Percentiles rank a stretch among this genome's conserved stretches.
Evolutionary conservation across 2,797 vertebrate genomes (phyloP).

Genomic region (Microcaecilia unicolor): DNA sequence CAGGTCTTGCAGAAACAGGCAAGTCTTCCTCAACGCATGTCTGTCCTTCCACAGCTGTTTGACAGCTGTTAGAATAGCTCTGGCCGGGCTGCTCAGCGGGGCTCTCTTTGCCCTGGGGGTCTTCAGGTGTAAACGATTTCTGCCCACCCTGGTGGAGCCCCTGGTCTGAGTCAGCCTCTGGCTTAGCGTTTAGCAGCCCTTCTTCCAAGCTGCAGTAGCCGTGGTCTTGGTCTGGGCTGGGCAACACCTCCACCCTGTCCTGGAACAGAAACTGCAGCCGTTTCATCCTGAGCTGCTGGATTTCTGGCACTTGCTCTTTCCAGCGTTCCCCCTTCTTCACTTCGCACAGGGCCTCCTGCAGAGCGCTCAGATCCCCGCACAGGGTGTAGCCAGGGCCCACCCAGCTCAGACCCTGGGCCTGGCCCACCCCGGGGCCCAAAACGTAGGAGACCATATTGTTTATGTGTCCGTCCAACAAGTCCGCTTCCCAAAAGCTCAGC

Average conservation of each 20-base stretch:
- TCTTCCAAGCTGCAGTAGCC: constrained; percentile 88
- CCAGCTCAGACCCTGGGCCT: too few species aligned
- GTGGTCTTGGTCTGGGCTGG: constrained; percentile 69
- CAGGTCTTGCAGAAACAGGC: constrained; percentile 16
- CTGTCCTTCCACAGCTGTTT: background rate
- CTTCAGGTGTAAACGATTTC: too few species aligned
- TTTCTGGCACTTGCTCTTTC: constrained; percentile 21
- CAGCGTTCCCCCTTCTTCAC: too few species aligned
- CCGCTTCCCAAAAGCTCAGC: constrained; percentile 9
- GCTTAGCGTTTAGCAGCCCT: too few species aligned
- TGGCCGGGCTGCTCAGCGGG: background rate
- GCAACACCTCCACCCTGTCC: constrained; percentile 15
- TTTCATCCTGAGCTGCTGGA: constrained; percentile 30
- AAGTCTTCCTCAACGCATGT: background rate
- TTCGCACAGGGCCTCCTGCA: too few species aligned
- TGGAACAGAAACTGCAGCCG: constrained; percentile 38
- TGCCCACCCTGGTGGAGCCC: too few species aligned
- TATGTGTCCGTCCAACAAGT: background rate
- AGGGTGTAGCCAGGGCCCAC: background rate
- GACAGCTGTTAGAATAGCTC: background rate
- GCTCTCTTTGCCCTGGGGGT: too few species aligned
- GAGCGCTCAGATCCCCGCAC: background rate
- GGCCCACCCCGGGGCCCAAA: constrained; percentile 2
- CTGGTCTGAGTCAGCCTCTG: too few species aligned
- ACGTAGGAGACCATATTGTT: constrained; percentile 7